phyloP scores from a whole-genome alignment of 2,797 vertebrate species.

The Danionella dracula region DNA sequence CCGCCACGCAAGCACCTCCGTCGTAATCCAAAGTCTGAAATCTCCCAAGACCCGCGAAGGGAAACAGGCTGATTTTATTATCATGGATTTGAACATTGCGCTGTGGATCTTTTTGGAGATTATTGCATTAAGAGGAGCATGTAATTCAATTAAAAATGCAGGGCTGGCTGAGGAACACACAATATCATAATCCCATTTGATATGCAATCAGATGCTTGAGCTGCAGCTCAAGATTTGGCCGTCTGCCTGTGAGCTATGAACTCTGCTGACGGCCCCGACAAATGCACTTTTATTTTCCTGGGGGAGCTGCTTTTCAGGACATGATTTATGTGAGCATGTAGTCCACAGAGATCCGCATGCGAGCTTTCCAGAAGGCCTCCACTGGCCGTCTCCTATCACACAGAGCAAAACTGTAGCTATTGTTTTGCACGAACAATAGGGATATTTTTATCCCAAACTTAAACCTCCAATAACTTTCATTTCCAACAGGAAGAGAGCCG shows the following conservation, averaged over 20 bases:
- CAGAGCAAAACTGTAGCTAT: slow-evolving; percentile 44
- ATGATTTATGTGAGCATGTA: slow-evolving; percentile 65
- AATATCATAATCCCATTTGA: slow-evolving; percentile 54
- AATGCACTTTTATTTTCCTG: slow-evolving; percentile 59
- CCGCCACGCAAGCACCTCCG: background rate
- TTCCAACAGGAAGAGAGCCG: slow-evolving; percentile 6
- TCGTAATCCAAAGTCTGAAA: background rate
- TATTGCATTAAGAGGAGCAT: slow-evolving; percentile 68
- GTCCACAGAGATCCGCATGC: slow-evolving; percentile 43
- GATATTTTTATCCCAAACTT: slow-evolving; percentile 44
- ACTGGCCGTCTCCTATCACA: background rate
- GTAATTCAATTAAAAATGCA: slow-evolving; percentile 65
- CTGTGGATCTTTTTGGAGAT: slow-evolving; percentile 61
- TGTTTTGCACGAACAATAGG: slow-evolving; percentile 55
- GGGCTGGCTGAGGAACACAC: slow-evolving; percentile 50
- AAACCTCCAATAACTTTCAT: background rate
- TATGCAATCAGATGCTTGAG: slow-evolving; percentile 31
- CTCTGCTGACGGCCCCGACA: slow-evolving; percentile 63
- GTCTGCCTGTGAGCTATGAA: slow-evolving; percentile 49
- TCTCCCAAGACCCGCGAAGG: slow-evolving; percentile 16
- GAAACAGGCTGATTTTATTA: slow-evolving; percentile 56
- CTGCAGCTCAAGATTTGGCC: slow-evolving; percentile 46
- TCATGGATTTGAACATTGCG: slow-evolving; percentile 65
- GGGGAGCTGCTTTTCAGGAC: slow-evolving; percentile 47
- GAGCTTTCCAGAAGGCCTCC: slow-evolving; percentile 21